phyloP scores from a whole-genome alignment of 2,888 invertebrate species.

The Phaonia tiefii region DNA sequence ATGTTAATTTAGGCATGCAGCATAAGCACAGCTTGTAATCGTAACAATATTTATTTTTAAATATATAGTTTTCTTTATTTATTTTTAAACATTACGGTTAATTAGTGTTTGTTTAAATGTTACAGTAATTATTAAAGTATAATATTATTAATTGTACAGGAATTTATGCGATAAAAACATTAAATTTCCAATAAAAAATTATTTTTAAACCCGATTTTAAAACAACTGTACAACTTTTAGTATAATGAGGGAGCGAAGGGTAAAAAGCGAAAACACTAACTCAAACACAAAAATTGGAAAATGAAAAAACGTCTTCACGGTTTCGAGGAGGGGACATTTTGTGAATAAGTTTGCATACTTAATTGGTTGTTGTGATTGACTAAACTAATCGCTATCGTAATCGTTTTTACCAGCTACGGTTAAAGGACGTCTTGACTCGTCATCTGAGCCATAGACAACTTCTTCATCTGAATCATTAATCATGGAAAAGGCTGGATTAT shows the following conservation, averaged over 20 bases:
- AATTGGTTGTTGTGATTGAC: background rate
- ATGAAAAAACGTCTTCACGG: background rate
- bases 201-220: constrained; percentile 39
- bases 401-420: constrained; percentile 84
- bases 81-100: constrained; percentile 39
- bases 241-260: background rate
- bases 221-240: constrained; percentile 55
- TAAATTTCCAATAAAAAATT: constrained; percentile 16
- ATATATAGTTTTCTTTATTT: background rate
- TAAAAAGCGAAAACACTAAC: background rate
- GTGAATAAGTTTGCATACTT: constrained; percentile 14
- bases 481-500: constrained; percentile 99
- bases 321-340: constrained; percentile 4
- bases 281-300: constrained; percentile 33
- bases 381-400: constrained; percentile 86
- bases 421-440: constrained; percentile 90
- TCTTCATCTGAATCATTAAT: constrained; percentile 98
- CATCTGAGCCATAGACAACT: constrained; percentile 95
- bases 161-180: constrained; percentile 52
- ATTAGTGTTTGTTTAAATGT: constrained; percentile 43
- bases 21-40: no score
- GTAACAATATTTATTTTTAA: background rate
- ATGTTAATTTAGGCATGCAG: no score
- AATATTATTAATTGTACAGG: constrained; percentile 43
- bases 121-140: constrained; percentile 24